Conservation (phyloP, 1,140 invertebrate species). For the Pseudomyrmex pallidus region DNA sequence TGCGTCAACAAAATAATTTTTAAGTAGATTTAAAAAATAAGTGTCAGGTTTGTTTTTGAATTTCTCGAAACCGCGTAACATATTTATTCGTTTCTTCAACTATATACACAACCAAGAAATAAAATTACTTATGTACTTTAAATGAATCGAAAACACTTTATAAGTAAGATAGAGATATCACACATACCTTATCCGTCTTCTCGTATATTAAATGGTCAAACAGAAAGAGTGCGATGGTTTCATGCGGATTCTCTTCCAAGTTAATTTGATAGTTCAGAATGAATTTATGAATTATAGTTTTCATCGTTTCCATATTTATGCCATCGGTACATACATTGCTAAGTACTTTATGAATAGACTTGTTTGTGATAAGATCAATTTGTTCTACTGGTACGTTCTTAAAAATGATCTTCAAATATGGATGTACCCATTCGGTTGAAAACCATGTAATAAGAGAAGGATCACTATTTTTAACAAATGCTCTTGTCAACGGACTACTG, state of each 20-base stretch:
- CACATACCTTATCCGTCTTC: too few species aligned
- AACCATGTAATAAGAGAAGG: constrained; percentile 87
- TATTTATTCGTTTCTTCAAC: too few species aligned
- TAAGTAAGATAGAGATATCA: too few species aligned
- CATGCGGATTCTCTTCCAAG: constrained; percentile 91
- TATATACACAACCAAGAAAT: too few species aligned
- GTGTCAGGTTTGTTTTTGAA: constrained; percentile 53
- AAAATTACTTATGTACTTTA: too few species aligned
- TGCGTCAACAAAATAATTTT: constrained; percentile 89
- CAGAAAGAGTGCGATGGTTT: too few species aligned
- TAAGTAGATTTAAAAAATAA: constrained; percentile 91
- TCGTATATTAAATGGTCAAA: too few species aligned
- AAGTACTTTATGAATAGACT: constrained; percentile 86
- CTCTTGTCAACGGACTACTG: constrained; percentile 92
- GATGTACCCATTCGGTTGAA: constrained; percentile 88
- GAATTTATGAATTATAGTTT: constrained; percentile 89
- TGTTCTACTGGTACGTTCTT: constrained; percentile 91
- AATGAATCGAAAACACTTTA: too few species aligned
- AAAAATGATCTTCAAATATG: constrained; percentile 90
- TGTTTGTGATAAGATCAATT: constrained; percentile 87
- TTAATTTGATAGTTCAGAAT: constrained; percentile 90
- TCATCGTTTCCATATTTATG: constrained; percentile 92
- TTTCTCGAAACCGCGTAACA: too few species aligned
- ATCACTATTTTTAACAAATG: constrained; percentile 94
- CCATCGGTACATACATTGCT: constrained; percentile 84